These are phyloP conservation scores for Muricea muricata DNA, from an alignment of 92 coral and sea anemone genomes.

Conservation along the genomic window DNA sequence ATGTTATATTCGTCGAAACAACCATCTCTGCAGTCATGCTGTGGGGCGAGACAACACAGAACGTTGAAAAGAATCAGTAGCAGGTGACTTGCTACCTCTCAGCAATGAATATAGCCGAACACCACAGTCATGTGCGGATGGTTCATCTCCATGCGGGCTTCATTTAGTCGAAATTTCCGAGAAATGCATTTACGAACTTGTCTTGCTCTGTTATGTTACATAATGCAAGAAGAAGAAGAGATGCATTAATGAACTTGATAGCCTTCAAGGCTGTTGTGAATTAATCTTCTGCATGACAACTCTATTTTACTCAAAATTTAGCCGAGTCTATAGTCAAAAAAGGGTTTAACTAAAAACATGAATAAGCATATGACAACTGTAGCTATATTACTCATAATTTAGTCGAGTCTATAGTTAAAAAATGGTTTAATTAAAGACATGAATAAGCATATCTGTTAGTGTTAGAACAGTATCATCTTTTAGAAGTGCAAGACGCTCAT, in stretches of 20 bases:
- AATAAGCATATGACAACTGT: not conserved
- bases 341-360: not conserved
- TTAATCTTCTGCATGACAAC: not conserved
- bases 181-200: not conserved
- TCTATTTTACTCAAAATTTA: conserved; percentile 8
- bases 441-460: too few species aligned
- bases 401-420: too few species aligned
- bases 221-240: conserved; percentile 24
- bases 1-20: conserved; percentile 29
- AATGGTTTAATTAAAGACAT: too few species aligned
- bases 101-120: not conserved
- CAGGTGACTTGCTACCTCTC: conserved; percentile 12
- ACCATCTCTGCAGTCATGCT: conserved; percentile 14
- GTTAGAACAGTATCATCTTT: too few species aligned
- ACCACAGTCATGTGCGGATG: not conserved
- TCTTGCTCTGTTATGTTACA: conserved; percentile 14
- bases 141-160: not conserved
- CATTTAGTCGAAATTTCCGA: conserved; percentile 16
- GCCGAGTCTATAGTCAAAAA: conserved; percentile 1
- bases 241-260: conserved; percentile 18
- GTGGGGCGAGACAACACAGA: conserved; percentile 21
- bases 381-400: too few species aligned
- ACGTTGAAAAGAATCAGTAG: not conserved
- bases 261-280: conserved; percentile 5
- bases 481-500: too few species aligned